Evolutionary conservation across 2,888 invertebrate species (phyloP).

Genomic region (Suillia variegata): DNA sequence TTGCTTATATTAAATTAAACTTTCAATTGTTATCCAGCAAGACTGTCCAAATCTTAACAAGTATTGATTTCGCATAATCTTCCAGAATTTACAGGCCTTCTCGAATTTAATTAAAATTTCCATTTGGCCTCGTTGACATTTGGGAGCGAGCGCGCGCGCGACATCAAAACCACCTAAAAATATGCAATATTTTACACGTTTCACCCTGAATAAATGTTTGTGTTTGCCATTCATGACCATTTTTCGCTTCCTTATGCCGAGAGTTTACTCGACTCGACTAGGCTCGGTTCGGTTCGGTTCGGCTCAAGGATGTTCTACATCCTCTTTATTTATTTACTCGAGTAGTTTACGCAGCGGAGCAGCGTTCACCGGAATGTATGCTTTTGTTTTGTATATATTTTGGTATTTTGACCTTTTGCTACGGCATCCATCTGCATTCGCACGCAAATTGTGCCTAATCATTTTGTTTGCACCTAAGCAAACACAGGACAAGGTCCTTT

Average conservation of each 20-base stretch:
- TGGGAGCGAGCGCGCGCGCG: too few species aligned
- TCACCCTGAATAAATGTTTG: neutral
- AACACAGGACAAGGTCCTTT: neutral
- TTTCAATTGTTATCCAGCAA: too few species aligned
- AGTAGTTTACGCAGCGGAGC: too few species aligned
- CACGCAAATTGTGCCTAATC: neutral
- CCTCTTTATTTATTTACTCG: neutral
- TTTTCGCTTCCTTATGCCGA: too few species aligned
- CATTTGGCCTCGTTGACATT: neutral
- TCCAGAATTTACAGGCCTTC: too few species aligned
- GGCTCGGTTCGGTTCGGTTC: too few species aligned
- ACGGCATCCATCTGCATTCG: neutral
- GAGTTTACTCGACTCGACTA: too few species aligned
- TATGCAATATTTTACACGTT: neutral
- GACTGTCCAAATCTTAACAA: too few species aligned
- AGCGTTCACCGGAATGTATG: neutral
- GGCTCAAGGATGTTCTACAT: too few species aligned
- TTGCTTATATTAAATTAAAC: too few species aligned
- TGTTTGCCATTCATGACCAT: neutral
- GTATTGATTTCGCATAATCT: neutral
- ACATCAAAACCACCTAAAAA: too few species aligned
- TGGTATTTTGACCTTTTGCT: neutral
- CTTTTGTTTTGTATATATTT: neutral
- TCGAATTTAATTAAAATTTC: slow-evolving; percentile 1
- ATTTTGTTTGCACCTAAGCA: slow-evolving; percentile 4